Conservation (phyloP, 35 echinoderm and acorn worm species). For the Ptychodera flava region DNA sequence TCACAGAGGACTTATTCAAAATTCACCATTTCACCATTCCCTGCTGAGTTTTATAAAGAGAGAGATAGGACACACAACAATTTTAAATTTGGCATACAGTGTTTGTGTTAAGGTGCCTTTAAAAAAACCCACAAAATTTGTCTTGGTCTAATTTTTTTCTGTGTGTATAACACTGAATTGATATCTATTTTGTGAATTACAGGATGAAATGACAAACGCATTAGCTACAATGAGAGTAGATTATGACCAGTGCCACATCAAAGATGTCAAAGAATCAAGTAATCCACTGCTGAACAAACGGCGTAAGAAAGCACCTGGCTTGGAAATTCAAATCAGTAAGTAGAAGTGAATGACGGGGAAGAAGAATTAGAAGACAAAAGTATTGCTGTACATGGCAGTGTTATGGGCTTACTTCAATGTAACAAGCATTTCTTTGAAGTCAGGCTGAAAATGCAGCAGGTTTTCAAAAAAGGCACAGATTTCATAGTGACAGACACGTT, state of each 20-base stretch:
- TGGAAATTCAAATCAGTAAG: conserved; percentile 10
- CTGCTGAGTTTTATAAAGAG: too few relatives aligned
- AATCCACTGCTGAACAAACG: conserved; percentile 79
- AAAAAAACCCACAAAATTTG: too few relatives aligned
- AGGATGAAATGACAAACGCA: conserved; percentile 99
- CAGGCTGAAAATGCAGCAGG: background rate
- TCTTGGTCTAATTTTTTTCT: too few relatives aligned
- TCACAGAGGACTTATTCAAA: too few relatives aligned
- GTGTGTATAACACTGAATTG: too few relatives aligned
- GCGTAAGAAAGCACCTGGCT: conserved; percentile 48
- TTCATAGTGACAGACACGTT: background rate
- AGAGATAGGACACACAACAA: too few relatives aligned
- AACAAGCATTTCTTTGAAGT: background rate
- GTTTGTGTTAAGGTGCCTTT: too few relatives aligned
- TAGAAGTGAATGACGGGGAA: background rate
- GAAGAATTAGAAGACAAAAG: background rate
- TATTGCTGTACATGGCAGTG: background rate
- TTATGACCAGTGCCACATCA: conserved; percentile 78
- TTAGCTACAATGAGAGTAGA: conserved; percentile 92
- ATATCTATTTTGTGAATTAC: too few relatives aligned
- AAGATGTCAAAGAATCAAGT: conserved; percentile 55
- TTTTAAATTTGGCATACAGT: too few relatives aligned
- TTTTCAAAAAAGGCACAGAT: background rate
- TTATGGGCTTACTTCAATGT: background rate
- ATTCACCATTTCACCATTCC: too few relatives aligned